These are phyloP conservation scores for Eleginops maclovinus DNA, from an alignment of 2,113 vertebrate genomes.

Conservation along the genomic window DNA sequence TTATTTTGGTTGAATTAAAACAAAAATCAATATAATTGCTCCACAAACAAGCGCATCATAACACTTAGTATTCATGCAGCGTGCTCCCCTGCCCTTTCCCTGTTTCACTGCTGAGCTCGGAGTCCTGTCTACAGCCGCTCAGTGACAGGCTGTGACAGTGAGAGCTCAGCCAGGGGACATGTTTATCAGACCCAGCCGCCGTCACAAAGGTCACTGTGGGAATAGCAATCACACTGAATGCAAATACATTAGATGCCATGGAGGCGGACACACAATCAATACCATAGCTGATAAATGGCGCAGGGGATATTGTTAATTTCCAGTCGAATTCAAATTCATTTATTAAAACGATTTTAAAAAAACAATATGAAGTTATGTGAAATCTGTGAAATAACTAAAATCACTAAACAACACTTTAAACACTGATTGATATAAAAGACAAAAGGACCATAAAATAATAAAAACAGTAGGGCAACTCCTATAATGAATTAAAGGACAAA, in stretches of 20 bases:
- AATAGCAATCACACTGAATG: slow-evolving; percentile 47
- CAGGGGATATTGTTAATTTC: background rate
- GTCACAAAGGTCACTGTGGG: slow-evolving; percentile 49
- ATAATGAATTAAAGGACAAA: too few species aligned
- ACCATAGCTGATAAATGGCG: background rate
- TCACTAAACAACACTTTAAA: too few species aligned
- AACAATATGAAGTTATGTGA: too few species aligned
- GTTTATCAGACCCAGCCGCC: slow-evolving; percentile 67
- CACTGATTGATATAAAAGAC: too few species aligned
- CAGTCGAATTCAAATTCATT: too few species aligned
- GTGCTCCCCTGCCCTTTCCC: slow-evolving; percentile 36
- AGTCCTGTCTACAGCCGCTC: slow-evolving; percentile 9
- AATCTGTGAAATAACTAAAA: too few species aligned
- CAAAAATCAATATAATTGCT: background rate
- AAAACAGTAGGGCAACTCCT: too few species aligned
- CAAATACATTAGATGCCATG: slow-evolving; percentile 24
- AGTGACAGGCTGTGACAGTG: slow-evolving; percentile 47
- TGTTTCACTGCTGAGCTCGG: slow-evolving; percentile 29
- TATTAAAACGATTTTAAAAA: too few species aligned
- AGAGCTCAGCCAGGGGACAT: slow-evolving; percentile 36
- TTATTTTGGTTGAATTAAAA: background rate
- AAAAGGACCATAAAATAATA: too few species aligned
- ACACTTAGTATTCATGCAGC: slow-evolving; percentile 47
- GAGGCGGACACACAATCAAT: slow-evolving; percentile 16
- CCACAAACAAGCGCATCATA: background rate